Evolutionary conservation across 2,113 vertebrate species (phyloP), one percentile per base, ranked within the genome.

Genomic region (Pionites leucogaster): DNA sequence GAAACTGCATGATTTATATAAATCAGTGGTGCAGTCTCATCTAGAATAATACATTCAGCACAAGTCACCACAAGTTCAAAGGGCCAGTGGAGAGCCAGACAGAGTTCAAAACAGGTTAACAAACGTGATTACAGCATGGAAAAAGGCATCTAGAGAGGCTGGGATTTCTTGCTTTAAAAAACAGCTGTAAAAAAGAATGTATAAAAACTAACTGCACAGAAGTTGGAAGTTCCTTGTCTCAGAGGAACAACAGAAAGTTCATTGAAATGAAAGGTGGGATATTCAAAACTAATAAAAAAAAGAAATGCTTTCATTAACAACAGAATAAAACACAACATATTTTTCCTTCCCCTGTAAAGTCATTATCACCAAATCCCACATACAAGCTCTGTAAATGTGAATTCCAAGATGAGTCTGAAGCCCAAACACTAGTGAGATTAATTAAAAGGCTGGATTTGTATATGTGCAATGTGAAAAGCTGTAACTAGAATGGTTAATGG

Each of bases 31-130:
- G 9, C 67, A 42, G 23, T 29, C 59, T 90, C 85, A 88, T 49
- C 41, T 74, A 53, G 67, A 88, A 72, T 83, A 88, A 74, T 86
- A 74, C 42, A 67, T 74, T 76, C 94, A 88, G 71, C 35, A 82
- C 49, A 95, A 92, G 84, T 63, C 59, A 90, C 55, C 70, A 62
- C 19, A 33, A 82, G 71, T 91, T 90, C 87, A 94, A 95, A 93
- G 53, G 37, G 67, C 74, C 82, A 88, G 3, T 91, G 82, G 37
- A 80, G 62, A 93, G 59, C 4, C 50, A 87, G 83, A 88, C 0
- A 63, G 81, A 84, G 81, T 67, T 91, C 92, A 94, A 86, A 91
- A 82, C 25, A 72, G 69, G 82, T 90, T 90, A 95, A 86, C 57
- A 82, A 74, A 93, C 87, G 44, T 62, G 0, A 90, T 88, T 94